These are phyloP conservation scores for Artibeus lituratus DNA, from an alignment of 2,797 vertebrate genomes.

Conservation along the genomic window DNA sequence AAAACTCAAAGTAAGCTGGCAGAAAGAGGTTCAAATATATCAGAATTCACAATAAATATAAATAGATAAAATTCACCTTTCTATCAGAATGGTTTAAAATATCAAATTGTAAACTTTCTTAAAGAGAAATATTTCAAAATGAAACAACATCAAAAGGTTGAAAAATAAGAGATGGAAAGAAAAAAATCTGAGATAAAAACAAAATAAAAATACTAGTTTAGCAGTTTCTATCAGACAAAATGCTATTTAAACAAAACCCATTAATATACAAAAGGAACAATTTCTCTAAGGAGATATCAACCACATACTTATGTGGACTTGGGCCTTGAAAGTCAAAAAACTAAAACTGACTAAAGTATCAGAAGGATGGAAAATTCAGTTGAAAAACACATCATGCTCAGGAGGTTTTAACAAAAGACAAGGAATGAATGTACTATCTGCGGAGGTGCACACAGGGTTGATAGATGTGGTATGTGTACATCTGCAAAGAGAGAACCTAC, in stretches of 20 bases:
- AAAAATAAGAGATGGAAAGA: conserved; percentile 13
- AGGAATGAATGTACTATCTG: neutral
- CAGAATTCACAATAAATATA: neutral
- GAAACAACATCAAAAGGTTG: neutral
- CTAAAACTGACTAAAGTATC: neutral
- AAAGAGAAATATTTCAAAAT: neutral
- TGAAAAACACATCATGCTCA: neutral
- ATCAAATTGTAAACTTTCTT: neutral
- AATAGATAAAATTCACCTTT: neutral
- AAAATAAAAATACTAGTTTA: neutral
- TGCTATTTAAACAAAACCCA: neutral
- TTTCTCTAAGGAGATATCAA: neutral
- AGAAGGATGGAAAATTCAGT: neutral
- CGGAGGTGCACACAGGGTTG: neutral
- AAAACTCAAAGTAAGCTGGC: neutral
- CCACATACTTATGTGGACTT: neutral
- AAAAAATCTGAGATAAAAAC: neutral
- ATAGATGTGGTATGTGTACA: neutral
- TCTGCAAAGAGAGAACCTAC: neutral
- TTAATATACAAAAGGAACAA: neutral
- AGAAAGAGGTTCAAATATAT: neutral
- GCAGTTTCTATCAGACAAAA: neutral
- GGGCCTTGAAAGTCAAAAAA: neutral
- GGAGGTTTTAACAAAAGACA: neutral
- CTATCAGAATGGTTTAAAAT: neutral